Evolutionary conservation across 2,113 vertebrate genomes (phyloP), one percentile per base, ranked within the genome.

Genomic region (Erpornis zantholeuca): DNA sequence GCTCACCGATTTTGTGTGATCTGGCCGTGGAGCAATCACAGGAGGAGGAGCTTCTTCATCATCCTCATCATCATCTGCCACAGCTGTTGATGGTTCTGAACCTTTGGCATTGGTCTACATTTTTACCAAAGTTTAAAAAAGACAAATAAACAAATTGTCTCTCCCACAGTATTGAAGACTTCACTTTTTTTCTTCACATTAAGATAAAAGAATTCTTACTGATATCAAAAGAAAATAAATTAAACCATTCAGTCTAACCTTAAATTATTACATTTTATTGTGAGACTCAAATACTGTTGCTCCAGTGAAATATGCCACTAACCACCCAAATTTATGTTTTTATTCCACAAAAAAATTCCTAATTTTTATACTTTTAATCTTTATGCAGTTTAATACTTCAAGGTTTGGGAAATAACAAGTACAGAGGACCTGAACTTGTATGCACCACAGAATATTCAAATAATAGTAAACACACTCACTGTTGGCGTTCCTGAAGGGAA

Each of bases 1-100:
- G 35, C 99, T 98, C 93, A 99, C 99, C 68, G 99, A 99, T 98
- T 99, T 99, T n/a, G 99, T 99, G 96, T 99, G 98, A 87, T 99
- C 99, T 22, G 99, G 99, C 50, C 99, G 97, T 7, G 99, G 99
- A 36, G 99, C 99, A 94, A 99, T 99, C 86, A 99, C 94, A 40
- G 99, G 99, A 81, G 99, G 99, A 47, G 98, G 98, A 68, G 98
- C 77, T 94, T 99, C 99, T 71, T 99, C 99, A 69, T 99, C 99
- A 24, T 98, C 98, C 5, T 99, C 99, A 7, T 99, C 99, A 66
- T 99, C 99, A 89, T 99, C 99, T 96, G 94, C 97, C 86, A 98
- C 98, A 97, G 95, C 95, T 85, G 98, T 98, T 38, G 98, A 98
- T 19, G 98, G 98, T 84, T 99, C 99, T n/a, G 98, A 97, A 59